Evolutionary conservation across 2,113 vertebrate genomes (phyloP).

Genomic region (Neogale vison): DNA sequence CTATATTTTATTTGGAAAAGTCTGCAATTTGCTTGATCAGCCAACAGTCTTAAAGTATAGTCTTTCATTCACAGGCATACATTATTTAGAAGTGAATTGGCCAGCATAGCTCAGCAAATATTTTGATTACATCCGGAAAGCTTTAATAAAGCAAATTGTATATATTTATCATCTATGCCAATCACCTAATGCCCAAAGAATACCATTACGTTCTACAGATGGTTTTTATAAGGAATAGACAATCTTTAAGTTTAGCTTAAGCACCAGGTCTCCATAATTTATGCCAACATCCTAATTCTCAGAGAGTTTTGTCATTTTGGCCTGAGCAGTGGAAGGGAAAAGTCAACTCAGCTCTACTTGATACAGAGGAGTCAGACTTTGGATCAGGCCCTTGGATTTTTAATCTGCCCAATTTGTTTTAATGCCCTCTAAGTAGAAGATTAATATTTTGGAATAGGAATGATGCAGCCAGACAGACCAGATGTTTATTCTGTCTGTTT

Average conservation of each 20-base stretch:
- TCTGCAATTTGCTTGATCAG: background rate
- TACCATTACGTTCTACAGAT: background rate
- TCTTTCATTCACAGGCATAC: background rate
- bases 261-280: background rate
- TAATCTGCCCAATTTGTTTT: conserved; percentile 1
- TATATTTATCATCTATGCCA: conserved; percentile 4
- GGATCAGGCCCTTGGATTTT: background rate
- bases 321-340: background rate
- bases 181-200: conserved; percentile 10
- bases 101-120: conserved; percentile 36
- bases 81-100: conserved; percentile 1
- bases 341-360: background rate
- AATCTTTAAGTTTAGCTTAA: background rate
- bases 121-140: conserved; percentile 10
- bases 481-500: conserved; percentile 68
- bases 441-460: conserved; percentile 55
- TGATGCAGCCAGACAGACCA: conserved; percentile 50
- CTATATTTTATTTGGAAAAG: background rate
- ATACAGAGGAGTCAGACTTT: background rate
- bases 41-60: background rate
- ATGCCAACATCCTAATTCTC: background rate
- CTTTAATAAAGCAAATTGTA: conserved; percentile 7
- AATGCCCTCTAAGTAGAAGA: conserved; percentile 31
- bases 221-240: background rate
- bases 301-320: background rate